Conservation (phyloP, 2,113 vertebrate genomes). For the Calyptomena viridis region DNA sequence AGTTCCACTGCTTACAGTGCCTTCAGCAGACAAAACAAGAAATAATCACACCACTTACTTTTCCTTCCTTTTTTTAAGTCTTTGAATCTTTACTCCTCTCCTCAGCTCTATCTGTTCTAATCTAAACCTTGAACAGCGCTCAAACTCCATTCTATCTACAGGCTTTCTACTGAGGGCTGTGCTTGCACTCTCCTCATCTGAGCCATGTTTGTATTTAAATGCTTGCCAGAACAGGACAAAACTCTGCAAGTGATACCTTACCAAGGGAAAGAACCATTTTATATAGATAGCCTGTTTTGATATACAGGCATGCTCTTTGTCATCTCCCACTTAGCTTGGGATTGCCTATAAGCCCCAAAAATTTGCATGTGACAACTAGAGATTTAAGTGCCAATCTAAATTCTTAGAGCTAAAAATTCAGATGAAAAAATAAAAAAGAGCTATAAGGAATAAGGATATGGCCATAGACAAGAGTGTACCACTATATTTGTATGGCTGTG, state of each 20-base stretch:
- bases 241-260: not conserved
- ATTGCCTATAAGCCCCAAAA: not conserved
- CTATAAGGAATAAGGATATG: not conserved
- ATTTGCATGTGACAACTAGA: not conserved
- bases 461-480: not conserved
- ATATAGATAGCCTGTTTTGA: accelerated
- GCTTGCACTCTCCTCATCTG: not conserved
- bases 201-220: not conserved
- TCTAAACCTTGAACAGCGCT: not conserved
- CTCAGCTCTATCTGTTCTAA: not conserved
- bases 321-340: not conserved
- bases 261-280: not conserved
- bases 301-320: no score
- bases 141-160: not conserved
- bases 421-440: not conserved
- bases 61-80: not conserved
- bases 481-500: not conserved
- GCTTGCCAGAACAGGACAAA: not conserved
- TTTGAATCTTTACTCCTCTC: not conserved
- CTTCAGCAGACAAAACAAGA: not conserved
- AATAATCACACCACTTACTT: not conserved
- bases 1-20: not conserved
- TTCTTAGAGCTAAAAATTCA: not conserved
- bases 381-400: not conserved
- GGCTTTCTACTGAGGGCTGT: not conserved